Conservation (phyloP, 2,888 invertebrate genomes). For the Scaptomyza parva region DNA sequence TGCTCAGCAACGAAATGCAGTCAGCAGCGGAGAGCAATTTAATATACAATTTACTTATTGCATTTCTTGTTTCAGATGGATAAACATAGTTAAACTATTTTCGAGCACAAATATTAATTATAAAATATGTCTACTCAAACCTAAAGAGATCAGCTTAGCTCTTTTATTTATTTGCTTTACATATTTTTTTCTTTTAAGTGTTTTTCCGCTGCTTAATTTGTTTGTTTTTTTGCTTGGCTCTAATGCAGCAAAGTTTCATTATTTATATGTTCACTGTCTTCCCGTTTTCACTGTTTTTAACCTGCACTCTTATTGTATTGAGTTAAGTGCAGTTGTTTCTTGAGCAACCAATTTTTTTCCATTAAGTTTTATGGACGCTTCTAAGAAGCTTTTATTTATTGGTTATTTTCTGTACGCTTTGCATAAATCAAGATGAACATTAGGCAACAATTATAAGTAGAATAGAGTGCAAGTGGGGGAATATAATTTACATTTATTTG, state of each 20-base stretch:
- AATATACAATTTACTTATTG: conserved; percentile 34
- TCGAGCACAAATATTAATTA: background rate
- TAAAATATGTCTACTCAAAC: background rate
- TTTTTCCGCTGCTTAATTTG: background rate
- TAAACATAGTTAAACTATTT: background rate
- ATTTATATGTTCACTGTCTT: background rate
- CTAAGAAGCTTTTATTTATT: conserved; percentile 1
- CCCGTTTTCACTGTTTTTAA: background rate
- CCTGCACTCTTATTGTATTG: conserved; percentile 36
- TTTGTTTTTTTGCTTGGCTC: background rate
- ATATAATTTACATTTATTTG: no score
- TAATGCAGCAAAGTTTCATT: background rate
- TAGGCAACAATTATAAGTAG: conserved; percentile 27
- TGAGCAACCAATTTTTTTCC: conserved; percentile 47
- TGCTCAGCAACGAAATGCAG: conserved; percentile 10
- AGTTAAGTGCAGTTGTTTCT: conserved; percentile 44
- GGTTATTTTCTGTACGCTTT: conserved; percentile 15
- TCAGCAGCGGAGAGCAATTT: conserved; percentile 29
- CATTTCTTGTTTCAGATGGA: conserved; percentile 1
- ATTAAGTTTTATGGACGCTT: conserved; percentile 38
- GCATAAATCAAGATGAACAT: conserved; percentile 62
- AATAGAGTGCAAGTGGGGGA: conserved; percentile 12
- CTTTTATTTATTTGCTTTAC: background rate
- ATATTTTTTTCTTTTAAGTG: background rate
- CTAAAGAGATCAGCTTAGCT: no score